phyloP scores from a whole-genome alignment of 30 jellyfish, hydroid and myxozoan genomes.

The Aurelia aurita complex sp. Pacific region DNA sequence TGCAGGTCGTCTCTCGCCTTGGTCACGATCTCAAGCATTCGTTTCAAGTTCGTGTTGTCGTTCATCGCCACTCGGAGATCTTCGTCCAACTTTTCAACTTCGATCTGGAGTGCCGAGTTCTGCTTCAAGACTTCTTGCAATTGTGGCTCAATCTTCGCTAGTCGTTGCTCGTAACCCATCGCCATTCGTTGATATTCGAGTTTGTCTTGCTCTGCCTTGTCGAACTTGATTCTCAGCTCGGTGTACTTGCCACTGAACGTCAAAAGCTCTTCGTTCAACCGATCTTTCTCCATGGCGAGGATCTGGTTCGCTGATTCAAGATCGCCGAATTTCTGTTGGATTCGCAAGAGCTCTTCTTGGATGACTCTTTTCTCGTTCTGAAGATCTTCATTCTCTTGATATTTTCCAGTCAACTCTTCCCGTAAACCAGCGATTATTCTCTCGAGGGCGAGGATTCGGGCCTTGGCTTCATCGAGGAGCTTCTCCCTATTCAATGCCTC shows the following conservation, averaged over 20 bases:
- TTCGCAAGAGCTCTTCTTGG: conserved; percentile 92
- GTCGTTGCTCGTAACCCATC: conserved; percentile 95
- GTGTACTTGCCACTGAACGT: conserved; percentile 92
- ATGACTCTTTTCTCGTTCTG: conserved; percentile 79
- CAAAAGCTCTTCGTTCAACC: conserved; percentile 90
- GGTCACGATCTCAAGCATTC: conserved; percentile 59
- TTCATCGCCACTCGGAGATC: conserved; percentile 85
- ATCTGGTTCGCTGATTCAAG: conserved; percentile 96
- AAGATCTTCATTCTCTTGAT: conserved; percentile 78
- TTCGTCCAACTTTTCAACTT: conserved; percentile 82
- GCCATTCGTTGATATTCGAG: conserved; percentile 93
- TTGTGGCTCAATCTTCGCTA: conserved; percentile 96
- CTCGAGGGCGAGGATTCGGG: conserved; percentile 81
- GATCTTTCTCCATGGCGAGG: conserved; percentile 89
- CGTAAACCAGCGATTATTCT: conserved; percentile 79
- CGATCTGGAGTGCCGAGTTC: conserved; percentile 82
- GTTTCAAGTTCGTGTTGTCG: conserved; percentile 72
- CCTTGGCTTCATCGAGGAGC: conserved; percentile 89
- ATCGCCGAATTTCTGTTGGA: conserved; percentile 94
- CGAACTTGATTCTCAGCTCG: conserved; percentile 91
- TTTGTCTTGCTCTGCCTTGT: conserved; percentile 92
- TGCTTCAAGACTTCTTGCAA: conserved; percentile 84
- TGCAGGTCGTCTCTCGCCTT: conserved; percentile 56
- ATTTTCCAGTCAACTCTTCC: conserved; percentile 84
- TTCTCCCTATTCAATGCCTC: conserved; percentile 87